phyloP scores from a whole-genome alignment of 2,113 vertebrate genomes.

The Elachura formosa region DNA sequence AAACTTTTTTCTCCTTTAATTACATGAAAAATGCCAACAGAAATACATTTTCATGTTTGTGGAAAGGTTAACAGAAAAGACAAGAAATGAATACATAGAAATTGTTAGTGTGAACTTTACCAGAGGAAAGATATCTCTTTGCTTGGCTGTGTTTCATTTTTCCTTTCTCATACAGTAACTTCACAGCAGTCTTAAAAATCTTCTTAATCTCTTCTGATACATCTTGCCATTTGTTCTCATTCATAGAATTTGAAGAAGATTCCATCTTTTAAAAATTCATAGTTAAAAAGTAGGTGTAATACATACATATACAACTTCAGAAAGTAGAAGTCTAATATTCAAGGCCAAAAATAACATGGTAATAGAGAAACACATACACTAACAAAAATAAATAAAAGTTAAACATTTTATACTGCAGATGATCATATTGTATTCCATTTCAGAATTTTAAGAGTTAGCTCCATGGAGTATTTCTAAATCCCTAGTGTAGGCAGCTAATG shows the following conservation, averaged over 20 bases:
- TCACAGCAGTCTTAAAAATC: constrained; percentile 90
- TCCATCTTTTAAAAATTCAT: constrained; percentile 78
- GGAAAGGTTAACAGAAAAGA: background rate
- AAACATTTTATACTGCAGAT: background rate
- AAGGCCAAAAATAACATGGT: background rate
- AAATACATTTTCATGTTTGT: background rate
- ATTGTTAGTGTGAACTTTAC: constrained; percentile 65
- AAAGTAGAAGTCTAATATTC: background rate
- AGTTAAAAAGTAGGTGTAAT: constrained; percentile 7
- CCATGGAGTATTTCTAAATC: background rate
- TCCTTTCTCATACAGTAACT: constrained; percentile 89
- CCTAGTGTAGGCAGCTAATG: background rate
- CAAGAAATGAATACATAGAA: background rate
- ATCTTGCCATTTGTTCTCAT: constrained; percentile 89
- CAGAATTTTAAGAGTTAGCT: background rate
- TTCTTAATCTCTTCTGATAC: constrained; percentile 94
- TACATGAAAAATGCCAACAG: background rate
- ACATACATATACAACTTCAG: background rate
- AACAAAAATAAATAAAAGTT: background rate
- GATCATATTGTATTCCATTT: background rate
- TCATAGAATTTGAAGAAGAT: constrained; percentile 79
- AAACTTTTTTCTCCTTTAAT: background rate
- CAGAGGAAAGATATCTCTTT: constrained; percentile 95
- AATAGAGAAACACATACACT: background rate
- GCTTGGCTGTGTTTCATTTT: constrained; percentile 89